Conservation (phyloP, 2,797 vertebrate genomes). For the Nyctibius grandis region DNA sequence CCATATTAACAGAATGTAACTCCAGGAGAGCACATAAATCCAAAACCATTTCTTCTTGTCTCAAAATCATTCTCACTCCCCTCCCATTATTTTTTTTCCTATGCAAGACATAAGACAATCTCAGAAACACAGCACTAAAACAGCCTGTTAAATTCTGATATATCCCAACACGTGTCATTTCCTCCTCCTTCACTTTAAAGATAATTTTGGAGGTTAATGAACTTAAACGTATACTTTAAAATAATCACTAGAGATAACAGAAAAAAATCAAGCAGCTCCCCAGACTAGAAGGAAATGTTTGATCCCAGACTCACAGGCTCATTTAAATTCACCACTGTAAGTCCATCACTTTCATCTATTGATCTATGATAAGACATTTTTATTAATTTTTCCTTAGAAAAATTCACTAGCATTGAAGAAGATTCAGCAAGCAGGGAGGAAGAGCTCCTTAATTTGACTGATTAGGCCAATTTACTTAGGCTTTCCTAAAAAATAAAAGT, state of each 20-base stretch:
- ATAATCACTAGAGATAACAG: constrained; percentile 64
- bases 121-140: not conserved
- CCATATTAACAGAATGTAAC: constrained; percentile 15
- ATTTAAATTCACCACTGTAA: constrained; percentile 68
- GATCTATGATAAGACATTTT: constrained; percentile 70
- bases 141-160: not conserved
- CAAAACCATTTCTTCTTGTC: not conserved
- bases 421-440: not conserved
- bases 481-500: constrained; percentile 25
- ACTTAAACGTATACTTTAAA: constrained; percentile 59
- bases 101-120: not conserved
- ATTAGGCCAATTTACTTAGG: constrained; percentile 49
- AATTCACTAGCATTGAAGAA: constrained; percentile 43
- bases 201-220: constrained; percentile 68
- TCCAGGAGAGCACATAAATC: constrained; percentile 27
- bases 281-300: constrained; percentile 42
- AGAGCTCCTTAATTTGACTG: constrained; percentile 56
- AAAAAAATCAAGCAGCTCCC: constrained; percentile 46
- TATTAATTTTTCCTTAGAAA: constrained; percentile 67
- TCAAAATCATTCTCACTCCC: not conserved
- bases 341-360: constrained; percentile 67
- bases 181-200: constrained; percentile 37
- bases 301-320: constrained; percentile 45
- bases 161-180: not conserved
- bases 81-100: not conserved